Conservation (phyloP, 2,797 vertebrate species). For the Falco rusticolus region DNA sequence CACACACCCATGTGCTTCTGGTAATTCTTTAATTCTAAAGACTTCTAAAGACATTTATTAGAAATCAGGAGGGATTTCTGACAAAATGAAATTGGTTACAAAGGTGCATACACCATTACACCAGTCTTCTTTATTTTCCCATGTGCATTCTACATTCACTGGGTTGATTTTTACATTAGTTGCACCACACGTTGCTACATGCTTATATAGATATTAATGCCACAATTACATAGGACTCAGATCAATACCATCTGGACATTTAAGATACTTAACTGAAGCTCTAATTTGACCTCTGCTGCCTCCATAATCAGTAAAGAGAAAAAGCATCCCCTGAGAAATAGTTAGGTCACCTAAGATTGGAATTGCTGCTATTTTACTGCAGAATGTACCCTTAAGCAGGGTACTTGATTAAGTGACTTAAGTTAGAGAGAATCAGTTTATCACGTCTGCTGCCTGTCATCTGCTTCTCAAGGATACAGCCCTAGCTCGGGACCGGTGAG, state of each 20-base stretch:
- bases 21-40: neutral
- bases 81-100: slow-evolving; percentile 5
- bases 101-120: neutral
- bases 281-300: slow-evolving; percentile 55
- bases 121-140: slow-evolving; percentile 21
- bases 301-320: slow-evolving; percentile 56
- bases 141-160: neutral
- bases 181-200: neutral
- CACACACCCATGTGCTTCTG: neutral
- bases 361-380: slow-evolving; percentile 17
- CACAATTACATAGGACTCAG: slow-evolving; percentile 43
- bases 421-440: neutral
- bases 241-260: slow-evolving; percentile 69
- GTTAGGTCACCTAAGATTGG: slow-evolving; percentile 28
- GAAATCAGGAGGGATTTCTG: neutral
- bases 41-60: neutral
- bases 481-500: neutral
- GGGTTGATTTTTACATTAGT: slow-evolving; percentile 37
- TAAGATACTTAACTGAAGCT: slow-evolving; percentile 56
- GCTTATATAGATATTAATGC: slow-evolving; percentile 29
- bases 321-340: slow-evolving; percentile 45
- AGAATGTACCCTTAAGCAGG: neutral
- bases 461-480: neutral
- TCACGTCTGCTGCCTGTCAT: neutral
- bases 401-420: neutral